These are phyloP conservation scores for Capromys pilorides DNA, from an alignment of 2,797 vertebrate genomes.

Conservation along the genomic window DNA sequence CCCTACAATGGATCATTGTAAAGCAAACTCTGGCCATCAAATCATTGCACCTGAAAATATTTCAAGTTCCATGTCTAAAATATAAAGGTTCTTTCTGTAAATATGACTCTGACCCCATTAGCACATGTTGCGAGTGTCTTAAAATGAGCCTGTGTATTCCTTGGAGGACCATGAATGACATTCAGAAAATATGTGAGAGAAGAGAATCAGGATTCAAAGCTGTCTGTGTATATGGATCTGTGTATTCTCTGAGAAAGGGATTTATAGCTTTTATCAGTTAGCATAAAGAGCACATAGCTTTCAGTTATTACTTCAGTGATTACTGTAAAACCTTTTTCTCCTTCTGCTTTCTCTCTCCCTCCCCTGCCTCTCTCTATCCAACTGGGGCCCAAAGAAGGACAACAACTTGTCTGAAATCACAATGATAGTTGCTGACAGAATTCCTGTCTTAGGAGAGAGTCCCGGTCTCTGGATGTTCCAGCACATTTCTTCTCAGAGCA, in stretches of 20 bases:
- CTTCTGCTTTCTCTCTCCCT: not conserved
- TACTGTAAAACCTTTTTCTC: not conserved
- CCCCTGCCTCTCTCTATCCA: not conserved
- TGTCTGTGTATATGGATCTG: fast-evolving
- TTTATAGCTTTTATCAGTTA: not conserved
- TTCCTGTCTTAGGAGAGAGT: not conserved
- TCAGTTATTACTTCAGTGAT: not conserved
- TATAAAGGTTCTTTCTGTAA: not conserved
- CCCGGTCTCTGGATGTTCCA: not conserved
- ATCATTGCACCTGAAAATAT: not conserved
- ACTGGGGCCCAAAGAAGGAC: not conserved
- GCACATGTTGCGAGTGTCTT: not conserved
- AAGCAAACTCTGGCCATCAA: not conserved
- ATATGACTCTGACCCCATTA: not conserved
- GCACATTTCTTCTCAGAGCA: not conserved
- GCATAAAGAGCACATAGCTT: not conserved
- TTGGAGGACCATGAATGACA: not conserved
- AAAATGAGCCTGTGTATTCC: not conserved
- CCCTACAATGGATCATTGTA: not conserved
- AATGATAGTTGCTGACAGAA: not conserved
- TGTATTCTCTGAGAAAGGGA: not conserved
- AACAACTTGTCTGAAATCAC: not conserved
- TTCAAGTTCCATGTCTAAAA: slow-evolving; percentile 9
- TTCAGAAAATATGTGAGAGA: not conserved
- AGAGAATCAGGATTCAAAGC: not conserved